Evolutionary conservation across 2,797 vertebrate genomes (phyloP).

Genomic region (Rhabdophis nuchalis): DNA sequence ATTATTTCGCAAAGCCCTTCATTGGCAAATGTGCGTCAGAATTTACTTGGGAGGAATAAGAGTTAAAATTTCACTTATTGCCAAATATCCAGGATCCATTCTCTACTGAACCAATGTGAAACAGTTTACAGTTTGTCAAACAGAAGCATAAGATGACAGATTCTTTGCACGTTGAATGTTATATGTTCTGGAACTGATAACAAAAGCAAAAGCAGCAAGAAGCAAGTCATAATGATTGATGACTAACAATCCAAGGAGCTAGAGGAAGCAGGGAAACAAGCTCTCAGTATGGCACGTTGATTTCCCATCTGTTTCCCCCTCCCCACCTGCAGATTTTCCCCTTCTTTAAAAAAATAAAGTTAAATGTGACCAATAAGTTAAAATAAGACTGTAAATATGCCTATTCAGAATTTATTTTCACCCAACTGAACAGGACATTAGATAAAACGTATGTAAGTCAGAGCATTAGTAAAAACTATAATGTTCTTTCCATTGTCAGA

Average conservation of each 20-base stretch:
- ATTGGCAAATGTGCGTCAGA: not conserved
- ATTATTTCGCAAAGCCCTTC: not conserved
- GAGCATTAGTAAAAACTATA: not conserved
- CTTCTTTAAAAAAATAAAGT: not conserved
- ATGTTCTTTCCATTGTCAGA: not conserved
- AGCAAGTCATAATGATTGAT: not conserved
- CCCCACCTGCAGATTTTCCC: not conserved
- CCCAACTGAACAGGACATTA: not conserved
- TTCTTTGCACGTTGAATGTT: not conserved
- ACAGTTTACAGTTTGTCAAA: not conserved
- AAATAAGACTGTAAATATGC: not conserved
- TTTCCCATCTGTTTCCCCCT: not conserved
- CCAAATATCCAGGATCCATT: not conserved
- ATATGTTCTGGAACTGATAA: slow-evolving; percentile 2
- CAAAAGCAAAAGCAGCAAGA: not conserved
- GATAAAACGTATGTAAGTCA: not conserved
- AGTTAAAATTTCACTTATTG: not conserved
- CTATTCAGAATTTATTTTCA: not conserved
- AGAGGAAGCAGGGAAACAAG: not conserved
- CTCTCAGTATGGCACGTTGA: not conserved
- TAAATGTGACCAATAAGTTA: not conserved
- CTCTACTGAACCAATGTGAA: not conserved
- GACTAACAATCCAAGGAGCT: not conserved
- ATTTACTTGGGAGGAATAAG: not conserved
- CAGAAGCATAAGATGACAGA: not conserved